Conservation (phyloP, 1,140 invertebrate genomes). For the Aethina tumida region DNA sequence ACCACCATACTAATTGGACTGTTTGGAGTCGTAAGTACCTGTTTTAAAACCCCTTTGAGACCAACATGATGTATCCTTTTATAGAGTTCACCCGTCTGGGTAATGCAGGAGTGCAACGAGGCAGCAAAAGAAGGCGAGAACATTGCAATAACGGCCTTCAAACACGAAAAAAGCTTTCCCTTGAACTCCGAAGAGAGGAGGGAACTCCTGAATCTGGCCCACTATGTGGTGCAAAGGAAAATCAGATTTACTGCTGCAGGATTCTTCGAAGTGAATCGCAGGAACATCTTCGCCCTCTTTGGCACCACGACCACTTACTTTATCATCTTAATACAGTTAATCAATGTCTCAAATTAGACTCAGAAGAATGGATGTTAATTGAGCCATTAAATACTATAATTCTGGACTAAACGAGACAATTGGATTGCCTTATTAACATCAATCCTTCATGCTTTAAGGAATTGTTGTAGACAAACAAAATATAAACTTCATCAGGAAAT, state of each 20-base stretch:
- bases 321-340: too few species aligned
- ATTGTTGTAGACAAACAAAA: too few species aligned
- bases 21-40: too few species aligned
- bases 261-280: conserved; percentile 1
- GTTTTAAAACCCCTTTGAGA: background rate
- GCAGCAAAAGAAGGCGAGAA: background rate
- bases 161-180: background rate
- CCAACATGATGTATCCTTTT: background rate
- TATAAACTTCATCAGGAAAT: too few species aligned
- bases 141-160: background rate
- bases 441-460: too few species aligned
- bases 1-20: too few species aligned
- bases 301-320: background rate
- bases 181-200: background rate
- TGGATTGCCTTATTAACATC: too few species aligned
- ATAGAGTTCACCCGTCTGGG: background rate
- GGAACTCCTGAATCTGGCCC: background rate
- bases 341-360: too few species aligned
- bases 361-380: too few species aligned
- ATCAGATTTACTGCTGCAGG: background rate
- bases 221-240: background rate
- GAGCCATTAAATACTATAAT: too few species aligned
- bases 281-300: background rate
- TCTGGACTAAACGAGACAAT: too few species aligned
- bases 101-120: background rate